Conservation (phyloP, 2,888 invertebrate genomes). For the Ommatoiulus sabulosus region DNA sequence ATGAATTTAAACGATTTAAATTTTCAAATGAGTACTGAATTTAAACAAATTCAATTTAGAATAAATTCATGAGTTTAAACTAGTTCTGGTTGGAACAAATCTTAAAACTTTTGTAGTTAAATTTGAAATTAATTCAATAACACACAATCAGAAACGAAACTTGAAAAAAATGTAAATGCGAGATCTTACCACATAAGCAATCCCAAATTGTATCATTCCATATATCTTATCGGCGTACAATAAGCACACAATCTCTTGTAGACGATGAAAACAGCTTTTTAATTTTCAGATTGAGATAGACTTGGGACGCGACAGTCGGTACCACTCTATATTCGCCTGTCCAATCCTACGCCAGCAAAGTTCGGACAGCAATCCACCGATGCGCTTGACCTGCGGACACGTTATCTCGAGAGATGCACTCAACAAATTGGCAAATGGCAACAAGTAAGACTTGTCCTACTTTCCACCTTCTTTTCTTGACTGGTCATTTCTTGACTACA, state of each 20-base stretch:
- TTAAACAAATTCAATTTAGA: too few relatives aligned
- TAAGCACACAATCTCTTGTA: not conserved
- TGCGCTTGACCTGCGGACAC: slow-evolving; percentile 96
- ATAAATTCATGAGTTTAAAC: too few relatives aligned
- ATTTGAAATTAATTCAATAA: too few relatives aligned
- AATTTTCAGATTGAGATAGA: slow-evolving; percentile 89
- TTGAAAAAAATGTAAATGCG: too few relatives aligned
- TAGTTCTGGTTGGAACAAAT: too few relatives aligned
- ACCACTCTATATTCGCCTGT: slow-evolving; percentile 98
- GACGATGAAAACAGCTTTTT: not conserved
- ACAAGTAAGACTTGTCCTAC: slow-evolving; percentile 76
- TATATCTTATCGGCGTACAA: too few relatives aligned
- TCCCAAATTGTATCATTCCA: too few relatives aligned
- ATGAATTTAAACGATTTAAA: too few relatives aligned
- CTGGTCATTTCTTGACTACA: not conserved
- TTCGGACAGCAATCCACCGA: slow-evolving; percentile 95
- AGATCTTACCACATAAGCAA: not conserved
- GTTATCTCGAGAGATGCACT: slow-evolving; percentile 98
- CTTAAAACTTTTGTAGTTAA: too few relatives aligned
- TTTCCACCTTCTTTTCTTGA: not conserved
- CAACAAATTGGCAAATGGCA: slow-evolving; percentile 91
- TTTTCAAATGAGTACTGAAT: too few relatives aligned
- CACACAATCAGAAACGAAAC: too few relatives aligned
- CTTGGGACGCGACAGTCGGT: slow-evolving; percentile 88
- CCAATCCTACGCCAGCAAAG: slow-evolving; percentile 98